phyloP scores from a whole-genome alignment of 2,797 vertebrate species.

The Novumbra hubbsi region DNA sequence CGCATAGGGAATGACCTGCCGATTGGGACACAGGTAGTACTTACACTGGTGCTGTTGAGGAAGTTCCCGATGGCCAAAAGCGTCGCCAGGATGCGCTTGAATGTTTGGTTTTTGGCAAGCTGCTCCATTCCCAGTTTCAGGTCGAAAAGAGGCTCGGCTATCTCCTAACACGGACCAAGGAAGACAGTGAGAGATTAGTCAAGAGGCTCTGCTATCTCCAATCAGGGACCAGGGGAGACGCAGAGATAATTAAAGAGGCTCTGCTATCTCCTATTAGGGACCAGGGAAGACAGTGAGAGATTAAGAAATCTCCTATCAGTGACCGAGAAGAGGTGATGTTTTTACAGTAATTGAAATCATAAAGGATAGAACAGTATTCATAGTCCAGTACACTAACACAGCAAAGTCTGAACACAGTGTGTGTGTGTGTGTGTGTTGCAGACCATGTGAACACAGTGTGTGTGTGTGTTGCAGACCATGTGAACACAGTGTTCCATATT shows the following conservation, averaged over 20 bases:
- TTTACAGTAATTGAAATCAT: background rate
- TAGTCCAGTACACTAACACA: background rate
- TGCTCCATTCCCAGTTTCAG: conserved; percentile 96
- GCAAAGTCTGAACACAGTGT: no score
- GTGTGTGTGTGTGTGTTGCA: background rate
- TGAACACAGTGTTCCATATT: background rate
- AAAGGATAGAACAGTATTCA: background rate
- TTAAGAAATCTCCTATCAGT: background rate
- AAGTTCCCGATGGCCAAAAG: conserved; percentile 95
- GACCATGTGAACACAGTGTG: background rate
- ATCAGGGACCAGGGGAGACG: conserved; percentile 81
- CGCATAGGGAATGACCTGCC: background rate
- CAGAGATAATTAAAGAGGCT: no score
- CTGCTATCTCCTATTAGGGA: conserved; percentile 92
- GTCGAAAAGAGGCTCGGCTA: conserved; percentile 93
- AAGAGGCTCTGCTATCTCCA: conserved; percentile 94
- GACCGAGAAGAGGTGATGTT: background rate
- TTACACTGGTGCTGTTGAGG: conserved; percentile 89
- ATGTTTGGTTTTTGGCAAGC: conserved; percentile 88
- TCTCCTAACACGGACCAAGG: conserved; percentile 76
- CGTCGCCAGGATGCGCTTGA: conserved; percentile 87
- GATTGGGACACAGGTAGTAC: conserved; percentile 15
- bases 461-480: background rate
- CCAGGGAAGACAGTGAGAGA: background rate
- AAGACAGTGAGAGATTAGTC: background rate